Evolutionary conservation across 1,140 invertebrate species (phyloP), one percentile per base, ranked within the genome.

Genomic region (Vanessa tameamea): DNA sequence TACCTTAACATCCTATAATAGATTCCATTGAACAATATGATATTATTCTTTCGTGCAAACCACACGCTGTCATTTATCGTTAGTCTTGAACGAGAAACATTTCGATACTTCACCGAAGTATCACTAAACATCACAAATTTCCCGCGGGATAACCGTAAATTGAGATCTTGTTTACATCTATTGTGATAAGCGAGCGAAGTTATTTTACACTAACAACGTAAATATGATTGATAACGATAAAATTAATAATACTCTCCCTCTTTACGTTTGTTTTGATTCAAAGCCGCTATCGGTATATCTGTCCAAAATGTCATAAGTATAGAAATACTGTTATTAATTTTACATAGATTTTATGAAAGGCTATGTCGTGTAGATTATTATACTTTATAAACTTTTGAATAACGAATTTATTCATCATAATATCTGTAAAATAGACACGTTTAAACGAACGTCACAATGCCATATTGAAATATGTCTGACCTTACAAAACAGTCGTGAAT

Each of bases 401-500:
- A 31, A 59, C 20, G n/a, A 53, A 59, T 26, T 14, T 59, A 23
- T 9, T 59, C 23, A 26, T 31, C 9, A 26, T 26, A 3, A 59
- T n/a, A 59, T 59, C 23, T 12, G 23, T 59, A 59, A 31, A 59
- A 59, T 9, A 59, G 31, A 26, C 55, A 59, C 55, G 55, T 59
- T 26, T 26, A 12, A 26, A 12, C 3, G 23, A 26, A 31, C 23
- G 64, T 75, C 69, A 72, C 72, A 78, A 73, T 64, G 53, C 68
- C 37, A 66, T 74, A 73, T 67, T 75, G 59, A 76, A 74, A 70
- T 77, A 67, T 69, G 68, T 55, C 70, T 53, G 65, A 66, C 75
- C 65, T 77, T 74, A 79, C 65, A 63, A 75, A 69, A 57, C 69
- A 66, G 31, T 31, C 64, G 47, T 73, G 71, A 67, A 67, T 73